Percentiles rank a stretch among this genome's conserved stretches.
Conservation (phyloP, 1,140 invertebrate genomes). For the Mylabris phalerata region DNA sequence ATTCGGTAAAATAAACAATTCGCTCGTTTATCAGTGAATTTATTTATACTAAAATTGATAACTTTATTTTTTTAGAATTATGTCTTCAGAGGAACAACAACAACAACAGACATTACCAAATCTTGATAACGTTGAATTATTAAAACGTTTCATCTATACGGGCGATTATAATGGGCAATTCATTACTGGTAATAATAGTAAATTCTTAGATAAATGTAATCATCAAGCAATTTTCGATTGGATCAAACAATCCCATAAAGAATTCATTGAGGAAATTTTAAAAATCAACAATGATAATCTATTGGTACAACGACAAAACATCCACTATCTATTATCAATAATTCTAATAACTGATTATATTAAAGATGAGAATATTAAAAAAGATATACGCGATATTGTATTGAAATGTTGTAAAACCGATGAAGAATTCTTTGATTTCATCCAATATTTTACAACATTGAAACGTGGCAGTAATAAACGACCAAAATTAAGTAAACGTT, state of each 20-base stretch:
- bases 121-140: not conserved
- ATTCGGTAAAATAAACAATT: too few relatives aligned
- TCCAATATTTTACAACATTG: conserved; percentile 42
- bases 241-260: conserved; percentile 7
- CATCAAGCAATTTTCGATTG: not conserved
- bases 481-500: conserved; percentile 48
- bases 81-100: too few relatives aligned
- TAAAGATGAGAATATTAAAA: too few relatives aligned
- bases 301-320: conserved; percentile 16
- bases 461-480: conserved; percentile 14
- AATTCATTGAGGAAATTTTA: conserved; percentile 17
- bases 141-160: conserved; percentile 23
- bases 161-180: conserved; percentile 1
- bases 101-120: too few relatives aligned
- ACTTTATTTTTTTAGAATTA: too few relatives aligned
- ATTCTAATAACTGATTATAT: not conserved
- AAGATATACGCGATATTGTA: conserved; percentile 19
- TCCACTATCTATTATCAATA: conserved; percentile 20
- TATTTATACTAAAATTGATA: too few relatives aligned
- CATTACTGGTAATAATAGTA: conserved; percentile 24
- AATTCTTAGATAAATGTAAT: conserved; percentile 4
- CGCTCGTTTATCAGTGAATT: too few relatives aligned
- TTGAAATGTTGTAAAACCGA: conserved; percentile 43
- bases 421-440: conserved; percentile 52
- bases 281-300: conserved; percentile 19